A percentile compares a stretch with the other conserved stretches of the same genome.
These are phyloP conservation scores for Sebastes kiyomatsui DNA, from an alignment of 2,797 vertebrate species.

Conservation along the genomic window DNA sequence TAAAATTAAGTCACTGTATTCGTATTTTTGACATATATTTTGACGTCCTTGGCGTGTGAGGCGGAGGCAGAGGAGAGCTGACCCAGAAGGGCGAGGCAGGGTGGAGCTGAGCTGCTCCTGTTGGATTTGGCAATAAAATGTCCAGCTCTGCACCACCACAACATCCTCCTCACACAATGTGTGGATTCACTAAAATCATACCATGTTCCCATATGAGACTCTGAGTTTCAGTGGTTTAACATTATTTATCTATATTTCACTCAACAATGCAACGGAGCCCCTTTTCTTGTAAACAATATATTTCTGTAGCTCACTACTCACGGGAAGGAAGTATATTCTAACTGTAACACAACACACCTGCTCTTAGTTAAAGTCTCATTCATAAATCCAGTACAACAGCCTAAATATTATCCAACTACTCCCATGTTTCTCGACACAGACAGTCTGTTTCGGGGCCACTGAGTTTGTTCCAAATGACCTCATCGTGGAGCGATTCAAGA, in stretches of 20 bases:
- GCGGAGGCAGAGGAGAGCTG: background rate
- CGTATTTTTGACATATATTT: background rate
- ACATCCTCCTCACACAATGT: conserved; percentile 5
- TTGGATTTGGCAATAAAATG: conserved; percentile 37
- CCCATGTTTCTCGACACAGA: background rate
- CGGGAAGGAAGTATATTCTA: conserved; percentile 12
- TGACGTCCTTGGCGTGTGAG: background rate
- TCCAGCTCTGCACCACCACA: conserved; percentile 5
- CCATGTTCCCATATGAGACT: background rate
- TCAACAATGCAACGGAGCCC: background rate
- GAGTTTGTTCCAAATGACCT: conserved; percentile 61
- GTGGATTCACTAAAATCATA: conserved; percentile 7
- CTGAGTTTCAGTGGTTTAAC: background rate
- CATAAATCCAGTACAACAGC: conserved; percentile 45
- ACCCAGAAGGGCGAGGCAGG: conserved; percentile 13
- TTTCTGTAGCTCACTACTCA: background rate
- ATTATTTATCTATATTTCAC: conserved; percentile 29
- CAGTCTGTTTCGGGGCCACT: conserved; percentile 24
- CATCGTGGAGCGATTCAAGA: conserved; percentile 47
- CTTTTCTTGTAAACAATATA: conserved; percentile 2
- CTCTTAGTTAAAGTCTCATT: conserved; percentile 48
- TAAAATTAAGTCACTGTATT: background rate
- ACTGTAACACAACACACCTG: conserved; percentile 47
- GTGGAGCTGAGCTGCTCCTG: conserved; percentile 18
- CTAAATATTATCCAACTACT: conserved; percentile 13